Evolutionary conservation across 2,797 vertebrate species (phyloP).

Genomic region (Tapirus indicus): DNA sequence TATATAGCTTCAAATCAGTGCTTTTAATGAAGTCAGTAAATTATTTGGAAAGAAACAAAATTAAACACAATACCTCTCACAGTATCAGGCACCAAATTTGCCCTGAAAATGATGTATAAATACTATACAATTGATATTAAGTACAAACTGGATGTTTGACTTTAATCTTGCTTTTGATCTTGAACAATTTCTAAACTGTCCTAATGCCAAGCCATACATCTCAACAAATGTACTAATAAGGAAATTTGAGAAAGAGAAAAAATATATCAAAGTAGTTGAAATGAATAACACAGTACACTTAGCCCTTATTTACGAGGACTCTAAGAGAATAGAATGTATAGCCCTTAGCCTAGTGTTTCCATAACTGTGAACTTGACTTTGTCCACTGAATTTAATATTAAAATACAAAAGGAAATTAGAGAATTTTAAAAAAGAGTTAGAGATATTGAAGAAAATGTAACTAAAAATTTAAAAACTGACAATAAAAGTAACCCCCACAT

Average conservation of each 20-base stretch:
- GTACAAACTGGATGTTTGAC: not conserved
- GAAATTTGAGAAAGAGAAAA: not conserved
- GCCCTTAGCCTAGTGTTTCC: not conserved
- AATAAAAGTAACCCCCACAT: not conserved
- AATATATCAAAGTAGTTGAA: not conserved
- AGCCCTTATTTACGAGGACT: not conserved
- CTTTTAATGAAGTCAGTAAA: not conserved
- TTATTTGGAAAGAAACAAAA: not conserved
- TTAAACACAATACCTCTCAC: not conserved
- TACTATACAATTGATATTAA: not conserved
- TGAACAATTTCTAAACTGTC: not conserved
- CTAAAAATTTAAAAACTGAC: not conserved
- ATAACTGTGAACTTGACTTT: not conserved
- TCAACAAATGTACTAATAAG: not conserved
- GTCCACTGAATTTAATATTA: not conserved
- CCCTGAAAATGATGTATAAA: not conserved
- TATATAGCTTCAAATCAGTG: not conserved
- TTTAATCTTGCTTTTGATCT: not conserved
- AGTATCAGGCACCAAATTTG: not conserved
- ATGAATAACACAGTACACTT: not conserved
- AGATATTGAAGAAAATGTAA: not conserved
- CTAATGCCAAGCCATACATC: not conserved
- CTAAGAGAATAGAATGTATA: not conserved
- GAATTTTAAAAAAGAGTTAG: not conserved
- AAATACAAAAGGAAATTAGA: not conserved